Base-by-base conservation (phyloP, 2,113 vertebrate genomes). In the Hypocryptadius cinnamomeus region DNA sequence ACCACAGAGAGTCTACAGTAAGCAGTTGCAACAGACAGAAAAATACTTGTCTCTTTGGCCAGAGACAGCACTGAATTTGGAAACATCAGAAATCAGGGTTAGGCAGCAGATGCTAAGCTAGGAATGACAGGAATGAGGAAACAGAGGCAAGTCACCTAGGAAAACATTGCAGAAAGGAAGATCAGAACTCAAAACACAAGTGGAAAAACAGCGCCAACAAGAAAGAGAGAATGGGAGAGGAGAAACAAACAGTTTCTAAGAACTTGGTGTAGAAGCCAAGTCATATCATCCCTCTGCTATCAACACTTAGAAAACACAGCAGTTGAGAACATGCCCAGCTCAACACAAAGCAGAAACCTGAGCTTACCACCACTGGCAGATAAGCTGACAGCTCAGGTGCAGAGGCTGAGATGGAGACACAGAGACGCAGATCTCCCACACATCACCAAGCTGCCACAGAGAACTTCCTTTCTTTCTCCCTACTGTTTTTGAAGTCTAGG, bases 231-330 rank as follows among this genome's bases (percentile, higher is more conserved):
- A 91, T 7, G 51, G 51, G 60, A 87, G 40, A 90, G 73, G 54
- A 89, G 54, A 94, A 91, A 92, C 65, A 87, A 93, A 79, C 66
- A 89, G 50, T 61, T 89, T 61, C 79, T 65, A 82, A 71, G 25
- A 91, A 53, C 10, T 65, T 45, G 23, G 31, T 84, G 11, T 8
- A 72, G 57, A 92, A 95, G 74, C 93, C 87, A 94, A 89, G 59
- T 85, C 59, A 24, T 33, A 37, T 61, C 66, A 91, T 64, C 45
- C 33, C 59, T 79, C 50, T 77, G 44, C 77, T 77, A 85, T 50
- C 86, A 91, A 87, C n/a, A 87, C 79, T 71, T 30, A 4, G 21
- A 39, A 89, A 93, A 89, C n/a, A 56, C 68, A 87, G 61, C 64
- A 74, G 56, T 5, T 84, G 69, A 89, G 56, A 89, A 66, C 0